Base-by-base conservation (phyloP, 1,140 invertebrate genomes). In the Aphelinus atriplicis region DNA sequence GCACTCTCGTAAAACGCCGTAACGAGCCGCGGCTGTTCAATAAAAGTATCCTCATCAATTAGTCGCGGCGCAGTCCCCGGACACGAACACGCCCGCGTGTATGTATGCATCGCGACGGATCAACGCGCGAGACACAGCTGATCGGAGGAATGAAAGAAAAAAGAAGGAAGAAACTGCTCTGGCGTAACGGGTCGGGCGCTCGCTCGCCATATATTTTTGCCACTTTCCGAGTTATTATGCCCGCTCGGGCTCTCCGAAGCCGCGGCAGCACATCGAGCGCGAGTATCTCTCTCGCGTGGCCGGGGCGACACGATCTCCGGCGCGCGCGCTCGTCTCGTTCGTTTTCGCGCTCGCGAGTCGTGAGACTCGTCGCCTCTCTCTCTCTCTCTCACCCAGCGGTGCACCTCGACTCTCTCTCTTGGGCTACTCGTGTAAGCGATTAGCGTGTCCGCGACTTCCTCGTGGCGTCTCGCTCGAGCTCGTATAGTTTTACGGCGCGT, bases 371-470 rank as follows among this genome's bases (percentile, higher is more conserved):
- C 46, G n/a, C 51, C 64, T 55, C n/a, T 66, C 51, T 48, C 42
- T 53, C 50, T 66, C 48, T 45, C 42, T 66, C 51, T 66, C 63
- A 51, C 63, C 51, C 10, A 4, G n/a, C 3, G 1, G 65, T 58
- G 3, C 26, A 45, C 10, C 2, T n/a, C 26, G 26, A 26, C 26
- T 26, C 26, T 26, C 26, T 26, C 26, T 26, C 26, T 26, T 26
- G 26, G 51, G 51, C 9, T 55, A 63, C 51, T 57, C 63, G 57
- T 73, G 64, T 67, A 67, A 73, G 71, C 71, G 71, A 73, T 73
- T 73, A 73, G 71, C 71, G 64, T 62, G 71, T 73, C 64, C 56
- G 64, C 51, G 4, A 66, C 71, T 73, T 73, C 71, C 71, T 51
- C 57, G 71, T 73, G 71, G 47, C 26, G 60, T 42, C 63, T 58